These are phyloP conservation scores for Dasypolia templi DNA, from an alignment of 2,888 invertebrate species.

Conservation along the genomic window DNA sequence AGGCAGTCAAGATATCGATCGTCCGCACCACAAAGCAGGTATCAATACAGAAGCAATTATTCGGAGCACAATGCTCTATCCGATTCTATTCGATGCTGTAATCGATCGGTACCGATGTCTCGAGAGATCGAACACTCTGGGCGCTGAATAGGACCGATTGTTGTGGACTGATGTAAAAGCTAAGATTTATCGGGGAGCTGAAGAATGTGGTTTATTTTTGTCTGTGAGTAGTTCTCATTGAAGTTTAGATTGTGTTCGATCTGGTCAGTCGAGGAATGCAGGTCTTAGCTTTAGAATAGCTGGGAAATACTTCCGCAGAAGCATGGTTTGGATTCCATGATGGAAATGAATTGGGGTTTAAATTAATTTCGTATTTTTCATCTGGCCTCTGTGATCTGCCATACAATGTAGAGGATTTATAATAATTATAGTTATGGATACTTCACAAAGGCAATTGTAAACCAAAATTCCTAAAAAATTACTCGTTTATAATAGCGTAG, in stretches of 20 bases:
- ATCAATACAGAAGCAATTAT: slow-evolving; percentile 68
- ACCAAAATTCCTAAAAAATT: not conserved
- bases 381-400: not conserved
- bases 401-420: not conserved
- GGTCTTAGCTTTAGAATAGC: slow-evolving; percentile 31
- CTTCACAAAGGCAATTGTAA: not conserved
- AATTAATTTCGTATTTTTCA: not conserved
- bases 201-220: slow-evolving; percentile 61
- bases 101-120: slow-evolving; percentile 62
- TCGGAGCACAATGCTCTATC: slow-evolving; percentile 63
- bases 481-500: not conserved
- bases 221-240: slow-evolving; percentile 60
- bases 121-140: slow-evolving; percentile 61
- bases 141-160: slow-evolving; percentile 61
- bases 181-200: slow-evolving; percentile 60
- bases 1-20: slow-evolving; percentile 53
- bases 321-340: slow-evolving; percentile 24
- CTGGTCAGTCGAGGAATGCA: slow-evolving; percentile 53
- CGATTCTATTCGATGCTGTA: slow-evolving; percentile 61
- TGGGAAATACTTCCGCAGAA: slow-evolving; percentile 30
- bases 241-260: slow-evolving; percentile 64
- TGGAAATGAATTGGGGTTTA: slow-evolving; percentile 39
- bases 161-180: slow-evolving; percentile 62
- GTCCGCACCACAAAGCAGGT: slow-evolving; percentile 60
- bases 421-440: not conserved